Evolutionary conservation across 2,113 vertebrate genomes (phyloP).

Genomic region (Bos javanicus): DNA sequence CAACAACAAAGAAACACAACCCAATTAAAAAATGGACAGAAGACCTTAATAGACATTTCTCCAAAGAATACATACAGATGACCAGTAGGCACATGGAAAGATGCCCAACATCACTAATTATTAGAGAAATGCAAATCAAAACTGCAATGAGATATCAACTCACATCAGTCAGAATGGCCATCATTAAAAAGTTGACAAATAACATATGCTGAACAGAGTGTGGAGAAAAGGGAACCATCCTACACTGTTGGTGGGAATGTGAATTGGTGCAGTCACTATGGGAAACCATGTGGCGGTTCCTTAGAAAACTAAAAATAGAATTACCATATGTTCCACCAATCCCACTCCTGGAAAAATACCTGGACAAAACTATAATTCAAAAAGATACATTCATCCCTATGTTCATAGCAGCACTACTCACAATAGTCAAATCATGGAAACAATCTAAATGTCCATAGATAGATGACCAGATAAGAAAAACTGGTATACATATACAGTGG

Average conservation of each 20-base stretch:
- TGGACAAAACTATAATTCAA: not conserved
- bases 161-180: not conserved
- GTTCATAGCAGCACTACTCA: not conserved
- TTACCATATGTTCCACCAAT: not conserved
- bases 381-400: not conserved
- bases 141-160: not conserved
- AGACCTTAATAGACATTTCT: not conserved
- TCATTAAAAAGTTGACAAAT: not conserved
- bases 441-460: not conserved
- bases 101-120: not conserved
- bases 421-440: not conserved
- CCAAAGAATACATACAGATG: not conserved
- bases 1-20: not conserved
- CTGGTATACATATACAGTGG: not conserved
- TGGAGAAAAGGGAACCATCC: not conserved
- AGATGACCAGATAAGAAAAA: not conserved
- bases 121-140: not conserved
- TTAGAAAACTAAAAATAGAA: not conserved
- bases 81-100: not conserved
- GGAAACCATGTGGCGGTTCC: not conserved
- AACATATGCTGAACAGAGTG: not conserved
- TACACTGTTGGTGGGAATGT: not conserved
- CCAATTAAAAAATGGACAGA: not conserved
- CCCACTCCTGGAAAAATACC: not conserved
- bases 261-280: not conserved